A percentile compares a stretch with the other conserved stretches of the same genome.
phyloP scores from a whole-genome alignment of 2,113 vertebrate species.

The Thalassoma bifasciatum region DNA sequence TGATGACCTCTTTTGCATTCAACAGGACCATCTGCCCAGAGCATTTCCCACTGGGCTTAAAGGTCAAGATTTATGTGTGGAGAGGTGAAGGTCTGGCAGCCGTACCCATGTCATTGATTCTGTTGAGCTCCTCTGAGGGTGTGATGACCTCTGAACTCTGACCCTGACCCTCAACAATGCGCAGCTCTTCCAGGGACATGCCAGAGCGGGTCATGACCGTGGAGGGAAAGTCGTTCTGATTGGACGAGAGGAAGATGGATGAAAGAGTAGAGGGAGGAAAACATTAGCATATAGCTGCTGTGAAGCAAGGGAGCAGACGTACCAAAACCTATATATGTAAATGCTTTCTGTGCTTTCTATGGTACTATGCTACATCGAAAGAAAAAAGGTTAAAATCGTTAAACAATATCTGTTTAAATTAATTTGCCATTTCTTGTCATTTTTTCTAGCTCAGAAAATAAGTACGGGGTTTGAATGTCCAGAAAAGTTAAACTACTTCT shows the following conservation, averaged over 20 bases:
- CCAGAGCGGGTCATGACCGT: slow-evolving; percentile 91
- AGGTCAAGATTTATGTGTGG: slow-evolving; percentile 39
- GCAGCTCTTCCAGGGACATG: slow-evolving; percentile 94
- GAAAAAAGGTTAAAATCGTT: not conserved
- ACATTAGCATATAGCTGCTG: slow-evolving; percentile 56
- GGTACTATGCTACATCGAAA: not conserved
- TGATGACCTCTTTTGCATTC: slow-evolving; percentile 28
- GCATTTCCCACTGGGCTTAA: slow-evolving; percentile 24
- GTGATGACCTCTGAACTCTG: slow-evolving; percentile 93
- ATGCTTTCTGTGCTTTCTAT: not conserved
- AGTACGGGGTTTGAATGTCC: not conserved
- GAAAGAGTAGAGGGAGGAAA: not conserved
- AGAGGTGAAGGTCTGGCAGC: slow-evolving; percentile 50
- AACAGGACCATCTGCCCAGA: slow-evolving; percentile 71
- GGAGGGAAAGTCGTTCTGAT: slow-evolving; percentile 88
- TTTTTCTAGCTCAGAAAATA: not conserved
- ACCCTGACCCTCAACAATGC: slow-evolving; percentile 97
- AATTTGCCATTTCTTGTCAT: not conserved
- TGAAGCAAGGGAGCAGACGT: not conserved
- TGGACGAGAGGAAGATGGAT: slow-evolving; percentile 38
- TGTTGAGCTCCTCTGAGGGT: slow-evolving; percentile 92
- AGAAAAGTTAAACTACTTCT: not conserved
- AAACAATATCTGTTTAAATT: too few species aligned
- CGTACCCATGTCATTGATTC: slow-evolving; percentile 92
- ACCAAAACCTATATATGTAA: not conserved